Conservation (phyloP, 2,888 invertebrate species). For the Teleiodes luculella region DNA sequence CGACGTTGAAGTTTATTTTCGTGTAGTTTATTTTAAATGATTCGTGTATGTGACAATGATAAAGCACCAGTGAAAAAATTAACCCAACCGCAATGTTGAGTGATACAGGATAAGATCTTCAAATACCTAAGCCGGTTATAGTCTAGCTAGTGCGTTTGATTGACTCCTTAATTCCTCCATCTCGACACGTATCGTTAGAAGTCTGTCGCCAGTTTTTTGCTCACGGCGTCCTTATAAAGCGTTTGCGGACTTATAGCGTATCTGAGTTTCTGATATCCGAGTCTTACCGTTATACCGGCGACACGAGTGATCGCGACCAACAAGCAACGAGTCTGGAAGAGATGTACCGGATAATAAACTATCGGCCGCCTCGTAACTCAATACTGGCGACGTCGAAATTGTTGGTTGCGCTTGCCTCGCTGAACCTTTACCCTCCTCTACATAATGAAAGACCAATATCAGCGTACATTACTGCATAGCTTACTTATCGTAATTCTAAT, state of each 20-base stretch:
- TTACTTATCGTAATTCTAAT: no score
- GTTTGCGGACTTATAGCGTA: not conserved
- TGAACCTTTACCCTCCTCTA: no score
- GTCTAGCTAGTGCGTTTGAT: not conserved
- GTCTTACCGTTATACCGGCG: conserved; percentile 58
- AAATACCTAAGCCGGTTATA: not conserved
- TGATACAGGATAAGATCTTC: not conserved
- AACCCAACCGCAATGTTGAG: no score
- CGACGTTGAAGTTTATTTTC: no score
- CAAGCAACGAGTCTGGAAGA: conserved; percentile 76
- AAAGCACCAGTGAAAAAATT: no score
- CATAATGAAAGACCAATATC: no score
- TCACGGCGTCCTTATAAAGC: not conserved
- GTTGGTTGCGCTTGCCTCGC: conserved; percentile 48
- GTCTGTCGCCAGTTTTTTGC: not conserved
- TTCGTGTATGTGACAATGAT: no score
- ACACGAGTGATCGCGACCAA: conserved; percentile 70
- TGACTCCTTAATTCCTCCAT: conserved; percentile 1
- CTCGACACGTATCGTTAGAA: not conserved
- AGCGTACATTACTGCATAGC: no score
- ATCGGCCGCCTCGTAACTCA: conserved; percentile 69
- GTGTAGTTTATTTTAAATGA: no score
- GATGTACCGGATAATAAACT: conserved; percentile 74
- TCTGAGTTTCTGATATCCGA: conserved; percentile 8
- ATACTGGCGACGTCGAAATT: conserved; percentile 69